These are phyloP conservation scores for Psammodynastes pulverulentus DNA, from an alignment of 2,113 vertebrate species.

Conservation along the genomic window DNA sequence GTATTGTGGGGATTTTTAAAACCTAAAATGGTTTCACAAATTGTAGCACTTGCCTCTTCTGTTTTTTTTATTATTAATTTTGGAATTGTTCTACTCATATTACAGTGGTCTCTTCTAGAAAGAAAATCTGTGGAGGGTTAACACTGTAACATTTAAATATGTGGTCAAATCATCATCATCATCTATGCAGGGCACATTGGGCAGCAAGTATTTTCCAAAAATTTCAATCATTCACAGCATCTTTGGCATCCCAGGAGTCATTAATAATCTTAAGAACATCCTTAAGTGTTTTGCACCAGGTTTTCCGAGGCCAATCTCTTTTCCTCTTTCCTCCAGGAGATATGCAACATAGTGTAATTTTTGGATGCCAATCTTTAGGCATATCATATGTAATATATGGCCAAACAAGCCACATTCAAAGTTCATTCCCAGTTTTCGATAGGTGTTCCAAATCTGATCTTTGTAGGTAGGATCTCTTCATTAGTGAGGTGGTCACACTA, in stretches of 20 bases:
- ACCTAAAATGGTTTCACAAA: background rate
- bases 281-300: background rate
- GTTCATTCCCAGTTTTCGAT: background rate
- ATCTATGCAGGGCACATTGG: background rate
- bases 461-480: background rate
- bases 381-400: background rate
- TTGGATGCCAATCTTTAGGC: background rate
- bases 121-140: background rate
- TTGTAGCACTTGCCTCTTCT: background rate
- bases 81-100: background rate
- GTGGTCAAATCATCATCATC: background rate
- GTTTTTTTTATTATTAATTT: background rate
- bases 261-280: background rate
- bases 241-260: background rate
- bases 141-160: background rate
- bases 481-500: background rate
- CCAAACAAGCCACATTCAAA: background rate
- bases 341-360: background rate
- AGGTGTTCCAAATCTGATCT: background rate
- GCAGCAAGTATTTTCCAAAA: background rate
- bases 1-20: background rate
- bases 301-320: background rate
- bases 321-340: background rate
- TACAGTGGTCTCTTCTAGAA: background rate
- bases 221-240: background rate